A percentile compares a stretch with the other conserved stretches of the same genome.
Evolutionary conservation across 1,140 invertebrate genomes (phyloP).

Genomic region (Panulirus ornatus): DNA sequence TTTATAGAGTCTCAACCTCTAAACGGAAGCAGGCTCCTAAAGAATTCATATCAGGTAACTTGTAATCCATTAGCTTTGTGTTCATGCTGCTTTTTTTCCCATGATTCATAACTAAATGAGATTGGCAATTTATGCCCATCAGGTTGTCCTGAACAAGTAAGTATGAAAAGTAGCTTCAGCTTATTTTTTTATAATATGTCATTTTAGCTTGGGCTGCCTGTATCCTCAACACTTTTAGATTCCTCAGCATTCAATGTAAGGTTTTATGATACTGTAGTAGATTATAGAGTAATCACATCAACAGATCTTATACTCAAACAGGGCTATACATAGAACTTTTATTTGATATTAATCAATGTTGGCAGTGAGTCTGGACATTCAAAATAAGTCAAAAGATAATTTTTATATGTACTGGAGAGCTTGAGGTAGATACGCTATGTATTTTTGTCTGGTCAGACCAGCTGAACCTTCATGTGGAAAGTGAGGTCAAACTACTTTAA

Average conservation of each 20-base stretch:
- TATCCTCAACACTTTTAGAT: constrained; percentile 10
- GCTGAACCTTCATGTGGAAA: too few relatives aligned
- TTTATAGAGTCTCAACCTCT: constrained; percentile 90
- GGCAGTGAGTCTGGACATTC: too few relatives aligned
- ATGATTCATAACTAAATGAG: constrained; percentile 70
- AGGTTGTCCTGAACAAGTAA: constrained; percentile 73
- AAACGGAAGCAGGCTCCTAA: constrained; percentile 84
- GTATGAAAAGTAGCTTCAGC: constrained; percentile 65
- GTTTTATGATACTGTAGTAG: constrained; percentile 5
- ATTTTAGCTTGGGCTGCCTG: constrained; percentile 27
- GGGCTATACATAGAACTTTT: too few relatives aligned
- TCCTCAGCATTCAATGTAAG: constrained; percentile 12
- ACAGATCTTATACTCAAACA: too few relatives aligned
- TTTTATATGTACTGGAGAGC: too few relatives aligned
- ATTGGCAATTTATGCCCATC: constrained; percentile 65
- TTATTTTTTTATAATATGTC: constrained; percentile 45
- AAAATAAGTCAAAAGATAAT: too few relatives aligned
- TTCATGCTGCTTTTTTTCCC: constrained; percentile 67
- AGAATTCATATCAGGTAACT: constrained; percentile 89
- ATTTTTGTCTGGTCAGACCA: too few relatives aligned
- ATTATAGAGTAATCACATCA: constrained; percentile 7
- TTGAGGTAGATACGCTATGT: too few relatives aligned
- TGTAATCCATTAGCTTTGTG: constrained; percentile 73
- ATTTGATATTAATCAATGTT: too few relatives aligned
- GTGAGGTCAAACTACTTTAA: too few relatives aligned